phyloP scores from a whole-genome alignment of 2,797 vertebrate genomes.

The Gorsachius magnificus region DNA sequence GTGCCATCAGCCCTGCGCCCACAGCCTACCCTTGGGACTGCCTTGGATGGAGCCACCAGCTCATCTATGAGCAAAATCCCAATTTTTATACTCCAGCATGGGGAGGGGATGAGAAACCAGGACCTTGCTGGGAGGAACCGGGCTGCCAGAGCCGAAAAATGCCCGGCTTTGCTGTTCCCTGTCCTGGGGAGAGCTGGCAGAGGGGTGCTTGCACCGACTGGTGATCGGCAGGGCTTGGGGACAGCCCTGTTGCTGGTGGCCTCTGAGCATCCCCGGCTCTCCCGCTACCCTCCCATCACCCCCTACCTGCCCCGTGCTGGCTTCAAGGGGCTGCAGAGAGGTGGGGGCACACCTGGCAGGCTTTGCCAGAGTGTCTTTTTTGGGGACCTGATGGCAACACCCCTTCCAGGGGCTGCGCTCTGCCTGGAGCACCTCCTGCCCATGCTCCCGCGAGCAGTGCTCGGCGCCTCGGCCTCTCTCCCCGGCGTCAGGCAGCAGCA shows the following conservation, averaged over 20 bases:
- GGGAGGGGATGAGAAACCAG: neutral
- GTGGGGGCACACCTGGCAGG: too few species aligned
- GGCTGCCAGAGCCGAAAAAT: neutral
- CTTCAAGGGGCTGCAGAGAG: neutral
- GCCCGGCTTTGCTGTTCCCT: neutral
- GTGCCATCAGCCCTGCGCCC: neutral
- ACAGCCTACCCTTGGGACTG: neutral
- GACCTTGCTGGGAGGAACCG: neutral
- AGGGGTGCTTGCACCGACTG: neutral
- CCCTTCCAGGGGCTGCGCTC: neutral
- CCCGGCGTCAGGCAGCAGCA: neutral
- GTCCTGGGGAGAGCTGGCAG: neutral
- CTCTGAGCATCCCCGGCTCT: neutral
- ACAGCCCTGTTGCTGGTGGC: neutral
- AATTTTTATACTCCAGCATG: neutral
- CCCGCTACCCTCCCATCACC: rapidly evolving
- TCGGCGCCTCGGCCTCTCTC: neutral
- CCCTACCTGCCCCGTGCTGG: neutral
- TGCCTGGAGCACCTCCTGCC: neutral
- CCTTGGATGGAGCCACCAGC: neutral
- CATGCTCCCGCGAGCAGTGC: rapidly evolving
- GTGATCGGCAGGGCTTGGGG: neutral
- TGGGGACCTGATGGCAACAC: neutral
- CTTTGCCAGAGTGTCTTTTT: neutral
- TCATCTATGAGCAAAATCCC: neutral